Percentiles rank a stretch among this genome's conserved stretches.
phyloP scores from a whole-genome alignment of 1,140 invertebrate species.

The Drosophila sp. region DNA sequence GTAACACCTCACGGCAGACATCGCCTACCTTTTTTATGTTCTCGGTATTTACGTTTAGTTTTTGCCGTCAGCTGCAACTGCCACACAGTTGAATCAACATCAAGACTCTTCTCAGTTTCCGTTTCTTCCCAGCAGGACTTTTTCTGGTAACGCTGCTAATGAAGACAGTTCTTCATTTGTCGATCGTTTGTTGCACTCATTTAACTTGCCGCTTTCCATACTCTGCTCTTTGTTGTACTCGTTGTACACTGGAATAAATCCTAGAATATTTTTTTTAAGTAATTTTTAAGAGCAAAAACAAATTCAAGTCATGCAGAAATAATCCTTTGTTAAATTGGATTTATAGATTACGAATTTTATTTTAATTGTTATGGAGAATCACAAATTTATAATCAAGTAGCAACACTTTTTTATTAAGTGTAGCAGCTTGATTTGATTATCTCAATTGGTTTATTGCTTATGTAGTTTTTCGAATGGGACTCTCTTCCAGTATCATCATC shows the following conservation, averaged over 20 bases:
- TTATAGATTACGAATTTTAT: too few species aligned
- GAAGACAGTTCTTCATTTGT: slow-evolving; percentile 77
- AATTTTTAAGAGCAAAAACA: too few species aligned
- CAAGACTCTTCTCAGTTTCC: neutral
- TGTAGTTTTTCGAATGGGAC: slow-evolving; percentile 27
- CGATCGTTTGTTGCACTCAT: slow-evolving; percentile 65
- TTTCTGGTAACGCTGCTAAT: slow-evolving; percentile 53
- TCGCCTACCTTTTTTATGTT: slow-evolving; percentile 71
- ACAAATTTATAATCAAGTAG: too few species aligned
- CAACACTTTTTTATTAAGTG: too few species aligned
- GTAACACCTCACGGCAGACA: slow-evolving; percentile 4
- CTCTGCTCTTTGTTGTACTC: slow-evolving; percentile 13
- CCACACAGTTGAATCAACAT: neutral
- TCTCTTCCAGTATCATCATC: slow-evolving; percentile 1
- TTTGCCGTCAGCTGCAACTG: slow-evolving; percentile 18
- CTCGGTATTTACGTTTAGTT: slow-evolving; percentile 30
- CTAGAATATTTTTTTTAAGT: too few species aligned
- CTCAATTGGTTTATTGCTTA: slow-evolving; percentile 22
- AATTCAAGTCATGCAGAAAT: too few species aligned
- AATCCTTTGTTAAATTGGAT: too few species aligned
- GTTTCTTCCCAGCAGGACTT: neutral
- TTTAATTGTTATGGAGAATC: too few species aligned
- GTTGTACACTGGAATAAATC: neutral
- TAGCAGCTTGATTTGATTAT: slow-evolving; percentile 10
- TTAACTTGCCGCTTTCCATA: slow-evolving; percentile 29